Conservation (phyloP, 2,888 invertebrate genomes). For the Trypoxylon attenuatum region DNA sequence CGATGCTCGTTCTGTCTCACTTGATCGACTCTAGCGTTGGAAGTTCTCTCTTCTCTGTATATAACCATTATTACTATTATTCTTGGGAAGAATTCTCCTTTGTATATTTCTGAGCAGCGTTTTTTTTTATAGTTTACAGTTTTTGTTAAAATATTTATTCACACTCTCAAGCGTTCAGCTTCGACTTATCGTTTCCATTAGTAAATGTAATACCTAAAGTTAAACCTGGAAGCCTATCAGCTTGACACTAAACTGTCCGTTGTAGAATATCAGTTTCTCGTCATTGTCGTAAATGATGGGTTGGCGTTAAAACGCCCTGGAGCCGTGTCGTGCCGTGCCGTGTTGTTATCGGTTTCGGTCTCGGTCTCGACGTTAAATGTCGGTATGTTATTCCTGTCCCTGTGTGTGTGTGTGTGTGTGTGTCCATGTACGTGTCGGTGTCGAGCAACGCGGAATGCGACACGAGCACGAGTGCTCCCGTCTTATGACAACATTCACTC, state of each 20-base stretch:
- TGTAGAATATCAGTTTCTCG: constrained; percentile 57
- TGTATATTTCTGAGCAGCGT: constrained; percentile 70
- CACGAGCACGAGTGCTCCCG: constrained; percentile 48
- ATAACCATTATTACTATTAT: constrained; percentile 49
- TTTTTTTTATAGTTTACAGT: constrained; percentile 65
- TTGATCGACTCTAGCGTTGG: constrained; percentile 60
- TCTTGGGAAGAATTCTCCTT: constrained; percentile 68
- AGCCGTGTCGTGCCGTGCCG: constrained; percentile 53
- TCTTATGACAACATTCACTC: constrained; percentile 58
- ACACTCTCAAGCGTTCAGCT: constrained; percentile 69
- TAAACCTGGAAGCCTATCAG: constrained; percentile 74
- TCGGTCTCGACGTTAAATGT: background rate
- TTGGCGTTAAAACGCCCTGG: constrained; percentile 54
- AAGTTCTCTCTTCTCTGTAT: constrained; percentile 53
- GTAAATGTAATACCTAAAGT: constrained; percentile 71
- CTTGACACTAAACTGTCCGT: constrained; percentile 67
- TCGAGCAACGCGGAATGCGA: constrained; percentile 47
- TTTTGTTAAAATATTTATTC: constrained; percentile 72
- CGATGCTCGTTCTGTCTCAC: constrained; percentile 29
- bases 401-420: constrained; percentile 7
- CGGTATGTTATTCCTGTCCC: background rate
- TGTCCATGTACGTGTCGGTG: no score
- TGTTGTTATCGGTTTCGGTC: constrained; percentile 4
- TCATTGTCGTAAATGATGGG: constrained; percentile 57
- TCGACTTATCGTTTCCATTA: constrained; percentile 66